phyloP scores from a whole-genome alignment of 2,797 vertebrate species.

The Pseudomugil gertrudae region DNA sequence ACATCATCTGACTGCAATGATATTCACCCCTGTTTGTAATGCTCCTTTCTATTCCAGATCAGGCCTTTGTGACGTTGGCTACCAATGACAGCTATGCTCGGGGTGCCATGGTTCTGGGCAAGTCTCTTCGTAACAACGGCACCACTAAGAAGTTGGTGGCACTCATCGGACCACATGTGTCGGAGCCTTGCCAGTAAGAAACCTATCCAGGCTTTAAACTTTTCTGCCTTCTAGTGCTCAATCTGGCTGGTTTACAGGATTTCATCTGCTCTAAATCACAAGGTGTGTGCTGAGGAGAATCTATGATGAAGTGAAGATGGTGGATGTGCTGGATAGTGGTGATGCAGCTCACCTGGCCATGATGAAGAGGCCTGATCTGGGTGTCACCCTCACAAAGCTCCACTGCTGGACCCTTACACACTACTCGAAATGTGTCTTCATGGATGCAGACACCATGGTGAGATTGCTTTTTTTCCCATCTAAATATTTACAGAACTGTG shows the following conservation, averaged over 20 bases:
- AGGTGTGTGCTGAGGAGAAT: constrained; percentile 88
- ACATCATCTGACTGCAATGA: too few relatives aligned
- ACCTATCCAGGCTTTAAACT: background rate
- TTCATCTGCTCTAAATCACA: constrained; percentile 22
- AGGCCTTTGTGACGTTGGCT: constrained; percentile 97
- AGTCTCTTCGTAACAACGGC: constrained; percentile 87
- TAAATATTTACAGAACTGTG: background rate
- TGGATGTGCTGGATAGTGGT: constrained; percentile 93
- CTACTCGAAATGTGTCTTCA: constrained; percentile 96
- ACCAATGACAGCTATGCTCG: constrained; percentile 95
- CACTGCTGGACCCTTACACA: constrained; percentile 93
- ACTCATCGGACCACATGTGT: constrained; percentile 90
- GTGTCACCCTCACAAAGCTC: constrained; percentile 94
- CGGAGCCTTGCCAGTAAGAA: constrained; percentile 88
- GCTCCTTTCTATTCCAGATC: constrained; percentile 79
- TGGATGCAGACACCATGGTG: constrained; percentile 99
- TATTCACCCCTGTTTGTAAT: too few relatives aligned
- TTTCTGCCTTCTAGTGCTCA: constrained; percentile 7
- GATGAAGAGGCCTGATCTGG: constrained; percentile 95
- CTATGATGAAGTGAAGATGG: constrained; percentile 89
- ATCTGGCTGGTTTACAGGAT: background rate
- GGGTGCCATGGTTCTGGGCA: constrained; percentile 94
- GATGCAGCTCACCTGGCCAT: constrained; percentile 92
- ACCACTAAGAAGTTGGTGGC: constrained; percentile 88
- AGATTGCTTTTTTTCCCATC: constrained; percentile 39